phyloP scores from a whole-genome alignment of 2,888 invertebrate species.

The Fabriciana adippe region DNA sequence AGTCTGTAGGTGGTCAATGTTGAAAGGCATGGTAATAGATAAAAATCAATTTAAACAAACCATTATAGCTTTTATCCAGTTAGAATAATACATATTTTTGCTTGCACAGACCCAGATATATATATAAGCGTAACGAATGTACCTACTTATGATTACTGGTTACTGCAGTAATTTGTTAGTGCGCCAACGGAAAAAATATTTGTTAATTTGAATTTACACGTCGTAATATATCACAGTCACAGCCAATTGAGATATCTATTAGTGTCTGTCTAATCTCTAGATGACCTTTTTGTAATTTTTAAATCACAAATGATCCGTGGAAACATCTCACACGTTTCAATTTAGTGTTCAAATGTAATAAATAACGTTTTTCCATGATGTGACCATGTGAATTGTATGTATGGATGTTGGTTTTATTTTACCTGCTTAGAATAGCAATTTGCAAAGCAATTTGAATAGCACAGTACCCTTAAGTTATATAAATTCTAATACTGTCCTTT shows the following conservation, averaged over 20 bases:
- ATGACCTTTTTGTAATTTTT: background rate
- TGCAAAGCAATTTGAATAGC: too few species aligned
- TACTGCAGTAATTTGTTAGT: constrained; percentile 30
- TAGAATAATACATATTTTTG: constrained; percentile 10
- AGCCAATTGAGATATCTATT: constrained; percentile 28
- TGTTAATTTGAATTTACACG: constrained; percentile 29
- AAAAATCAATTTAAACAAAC: background rate
- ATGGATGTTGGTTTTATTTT: too few species aligned
- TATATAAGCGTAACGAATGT: constrained; percentile 16
- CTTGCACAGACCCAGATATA: background rate
- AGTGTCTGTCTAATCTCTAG: background rate
- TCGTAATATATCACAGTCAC: constrained; percentile 28
- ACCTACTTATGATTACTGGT: constrained; percentile 22
- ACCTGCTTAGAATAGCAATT: too few species aligned
- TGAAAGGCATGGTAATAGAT: constrained; percentile 9
- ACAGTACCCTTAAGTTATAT: too few species aligned
- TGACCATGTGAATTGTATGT: background rate
- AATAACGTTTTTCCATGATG: background rate
- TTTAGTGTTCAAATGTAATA: constrained; percentile 1
- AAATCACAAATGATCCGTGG: constrained; percentile 4
- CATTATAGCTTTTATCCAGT: background rate
- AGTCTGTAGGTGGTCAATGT: constrained; percentile 24
- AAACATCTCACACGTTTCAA: constrained; percentile 10
- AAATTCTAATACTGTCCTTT: too few species aligned
- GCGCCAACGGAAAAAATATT: constrained; percentile 26